Conservation (phyloP, 2,113 vertebrate genomes). For the Cygnus buccinator region DNA sequence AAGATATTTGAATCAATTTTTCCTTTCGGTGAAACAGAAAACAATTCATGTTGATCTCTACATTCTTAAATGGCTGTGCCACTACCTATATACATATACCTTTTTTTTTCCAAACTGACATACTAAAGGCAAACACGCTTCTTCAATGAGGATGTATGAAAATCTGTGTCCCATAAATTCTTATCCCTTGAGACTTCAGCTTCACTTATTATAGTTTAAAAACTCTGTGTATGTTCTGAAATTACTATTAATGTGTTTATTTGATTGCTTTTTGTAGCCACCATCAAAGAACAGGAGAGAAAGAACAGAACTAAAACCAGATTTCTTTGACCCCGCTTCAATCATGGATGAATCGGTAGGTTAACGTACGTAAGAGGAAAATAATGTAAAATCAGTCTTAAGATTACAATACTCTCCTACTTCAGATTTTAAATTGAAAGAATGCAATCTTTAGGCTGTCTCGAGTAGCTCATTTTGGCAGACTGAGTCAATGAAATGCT, state of each 20-base stretch:
- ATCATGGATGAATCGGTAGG: constrained; percentile 99
- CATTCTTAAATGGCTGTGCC: background rate
- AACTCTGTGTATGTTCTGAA: background rate
- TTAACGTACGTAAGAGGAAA: constrained; percentile 46
- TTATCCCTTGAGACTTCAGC: background rate
- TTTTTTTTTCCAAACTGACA: background rate
- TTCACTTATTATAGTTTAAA: background rate
- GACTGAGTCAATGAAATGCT: background rate
- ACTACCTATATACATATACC: background rate
- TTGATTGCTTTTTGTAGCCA: constrained; percentile 81
- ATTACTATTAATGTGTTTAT: background rate
- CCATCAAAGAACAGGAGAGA: constrained; percentile 98
- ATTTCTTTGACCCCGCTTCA: constrained; percentile 99
- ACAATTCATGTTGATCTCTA: background rate
- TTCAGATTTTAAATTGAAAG: background rate
- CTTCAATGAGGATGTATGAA: background rate
- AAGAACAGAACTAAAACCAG: constrained; percentile 96
- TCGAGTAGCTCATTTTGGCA: background rate
- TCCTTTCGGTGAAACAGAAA: background rate
- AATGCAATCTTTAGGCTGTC: background rate
- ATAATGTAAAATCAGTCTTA: background rate
- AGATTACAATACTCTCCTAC: background rate
- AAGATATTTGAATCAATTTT: background rate
- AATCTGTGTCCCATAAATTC: background rate
- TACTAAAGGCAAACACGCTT: background rate